Conservation (phyloP, 1,140 invertebrate genomes). For the Platorchestia sp. region DNA sequence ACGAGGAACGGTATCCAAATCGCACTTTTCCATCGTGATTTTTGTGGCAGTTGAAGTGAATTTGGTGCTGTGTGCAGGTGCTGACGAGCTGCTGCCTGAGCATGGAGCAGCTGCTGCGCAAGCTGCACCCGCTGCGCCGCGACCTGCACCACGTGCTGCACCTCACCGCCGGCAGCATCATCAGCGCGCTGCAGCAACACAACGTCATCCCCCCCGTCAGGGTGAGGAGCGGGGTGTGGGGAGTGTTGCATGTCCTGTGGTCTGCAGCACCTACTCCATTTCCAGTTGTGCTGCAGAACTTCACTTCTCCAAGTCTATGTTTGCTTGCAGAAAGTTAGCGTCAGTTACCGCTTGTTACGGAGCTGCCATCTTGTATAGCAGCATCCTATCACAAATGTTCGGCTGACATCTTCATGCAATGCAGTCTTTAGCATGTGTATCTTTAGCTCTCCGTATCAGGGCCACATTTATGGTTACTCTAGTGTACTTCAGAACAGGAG, state of each 20-base stretch:
- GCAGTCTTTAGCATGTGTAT: not conserved
- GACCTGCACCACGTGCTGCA: not conserved
- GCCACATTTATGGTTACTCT: not conserved
- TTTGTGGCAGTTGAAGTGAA: not conserved
- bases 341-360: too few relatives aligned
- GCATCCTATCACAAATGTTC: not conserved
- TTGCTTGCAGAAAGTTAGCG: not conserved
- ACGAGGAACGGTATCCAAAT: too few relatives aligned
- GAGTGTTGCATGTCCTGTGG: not conserved
- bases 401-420: not conserved
- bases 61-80: not conserved
- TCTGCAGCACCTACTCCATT: not conserved
- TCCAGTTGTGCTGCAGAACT: not conserved
- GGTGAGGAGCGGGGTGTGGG: not conserved
- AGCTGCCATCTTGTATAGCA: too few relatives aligned
- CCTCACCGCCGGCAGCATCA: not conserved
- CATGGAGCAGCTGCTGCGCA: constrained; percentile 24
- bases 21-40: too few relatives aligned
- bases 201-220: constrained; percentile 21
- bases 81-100: constrained; percentile 36
- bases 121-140: not conserved
- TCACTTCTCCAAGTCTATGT: not conserved
- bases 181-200: not conserved
- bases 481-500: not conserved
- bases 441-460: too few relatives aligned